Base-by-base conservation (phyloP, 2,113 vertebrate species). In the Crotalus horridus region DNA sequence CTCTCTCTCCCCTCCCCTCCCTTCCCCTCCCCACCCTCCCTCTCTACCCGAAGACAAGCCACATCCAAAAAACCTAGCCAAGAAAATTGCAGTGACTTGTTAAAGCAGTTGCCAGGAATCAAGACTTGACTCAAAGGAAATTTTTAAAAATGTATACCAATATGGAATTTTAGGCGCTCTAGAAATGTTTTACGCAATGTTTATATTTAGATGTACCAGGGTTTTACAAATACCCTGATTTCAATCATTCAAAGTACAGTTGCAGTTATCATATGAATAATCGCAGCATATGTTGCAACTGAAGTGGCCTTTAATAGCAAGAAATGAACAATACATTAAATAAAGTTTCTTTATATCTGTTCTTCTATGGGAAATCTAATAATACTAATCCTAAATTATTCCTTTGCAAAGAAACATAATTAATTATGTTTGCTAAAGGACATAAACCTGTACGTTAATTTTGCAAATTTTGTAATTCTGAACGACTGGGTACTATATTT, bases 171-270 rank as follows among this genome's bases (percentile, higher is more conserved):
- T 58, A 89, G 58, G 23, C 4, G 23, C 23, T 13, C 8, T 61
- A 26, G 12, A 87, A 87, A 89, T 21, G 94, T 92, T 91, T 91
- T 69, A 33, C 2, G 12, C 23, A 59, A 59, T 58, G 10, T 33
- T 89, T 56, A 85, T 39, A 58, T 51, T 51, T 93, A 93, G 89
- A 64, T 55, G 59, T 95, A 23, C 15, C 85, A 48, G 64, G 74
- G 89, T 55, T 61, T 64, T 0, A 0, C 2, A 93, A 89, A 26
- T 48, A 0, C 88, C 92, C 90, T 20, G 43, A 91, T 91, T 43
- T 87, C 69, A 93, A 11, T 69, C n/a, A 20, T 39, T 81, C n/a
- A 81, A 81, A 81, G n/a, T 81, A 20, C 6, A 81, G 15, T 39
- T 81, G 69, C 69, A 81, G 7, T 81, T 81, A 39, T 81, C 20